phyloP scores from a whole-genome alignment of 2,888 invertebrate species.

The Lacanobia oleracea region DNA sequence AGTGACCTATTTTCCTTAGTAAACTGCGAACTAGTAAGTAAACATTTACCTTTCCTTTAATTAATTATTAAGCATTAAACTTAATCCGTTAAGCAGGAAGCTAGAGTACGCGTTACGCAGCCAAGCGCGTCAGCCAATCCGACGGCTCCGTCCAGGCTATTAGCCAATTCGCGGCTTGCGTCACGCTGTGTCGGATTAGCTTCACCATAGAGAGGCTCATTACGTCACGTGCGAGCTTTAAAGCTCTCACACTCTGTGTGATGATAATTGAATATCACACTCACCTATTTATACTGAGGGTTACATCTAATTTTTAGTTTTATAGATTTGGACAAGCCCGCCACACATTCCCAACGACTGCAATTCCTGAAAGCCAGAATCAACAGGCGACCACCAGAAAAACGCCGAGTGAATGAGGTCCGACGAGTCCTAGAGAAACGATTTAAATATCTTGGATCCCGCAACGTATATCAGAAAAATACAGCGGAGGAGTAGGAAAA shows the following conservation, averaged over 20 bases:
- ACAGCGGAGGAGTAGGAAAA: too few relatives aligned
- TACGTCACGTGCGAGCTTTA: constrained; percentile 24
- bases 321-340: too few relatives aligned
- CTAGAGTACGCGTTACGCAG: constrained; percentile 22
- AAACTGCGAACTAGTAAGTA: not conserved
- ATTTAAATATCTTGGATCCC: too few relatives aligned
- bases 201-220: constrained; percentile 10
- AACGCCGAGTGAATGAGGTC: too few relatives aligned
- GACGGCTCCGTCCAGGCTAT: constrained; percentile 39
- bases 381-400: too few relatives aligned
- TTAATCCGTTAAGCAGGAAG: constrained; percentile 49
- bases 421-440: too few relatives aligned
- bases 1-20: too few relatives aligned
- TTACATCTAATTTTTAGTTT: too few relatives aligned
- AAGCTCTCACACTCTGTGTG: not conserved
- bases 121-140: constrained; percentile 43
- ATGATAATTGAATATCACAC: not conserved
- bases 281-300: not conserved
- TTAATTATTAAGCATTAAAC: constrained; percentile 27
- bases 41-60: constrained; percentile 1
- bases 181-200: constrained; percentile 43
- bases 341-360: too few relatives aligned
- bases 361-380: too few relatives aligned
- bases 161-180: constrained; percentile 41
- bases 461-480: too few relatives aligned